These are phyloP conservation scores for Onychostoma macrolepis DNA, from an alignment of 2,113 vertebrate species.

Conservation along the genomic window DNA sequence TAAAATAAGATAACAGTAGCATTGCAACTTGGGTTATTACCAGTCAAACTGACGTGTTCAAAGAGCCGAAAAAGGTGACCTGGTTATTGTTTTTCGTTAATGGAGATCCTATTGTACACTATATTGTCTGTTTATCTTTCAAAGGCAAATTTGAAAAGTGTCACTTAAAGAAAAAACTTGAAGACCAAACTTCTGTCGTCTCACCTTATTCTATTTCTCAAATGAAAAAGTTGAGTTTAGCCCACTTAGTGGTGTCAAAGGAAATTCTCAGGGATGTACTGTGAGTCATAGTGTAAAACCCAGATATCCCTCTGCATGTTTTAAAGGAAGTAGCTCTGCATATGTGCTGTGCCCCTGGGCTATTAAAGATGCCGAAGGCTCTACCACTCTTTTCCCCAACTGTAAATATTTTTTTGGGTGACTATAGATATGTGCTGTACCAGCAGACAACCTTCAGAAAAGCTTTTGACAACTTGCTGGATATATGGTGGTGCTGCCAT, in stretches of 20 bases:
- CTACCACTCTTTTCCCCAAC: background rate
- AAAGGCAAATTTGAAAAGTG: background rate
- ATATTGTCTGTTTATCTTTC: background rate
- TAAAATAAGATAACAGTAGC: slow-evolving; percentile 7
- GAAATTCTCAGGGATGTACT: background rate
- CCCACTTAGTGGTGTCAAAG: background rate
- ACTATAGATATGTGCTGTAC: background rate
- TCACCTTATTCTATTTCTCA: background rate
- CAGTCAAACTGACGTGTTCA: slow-evolving; percentile 30
- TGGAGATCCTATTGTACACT: background rate
- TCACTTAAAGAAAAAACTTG: too few species aligned
- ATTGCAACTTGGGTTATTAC: slow-evolving; percentile 21
- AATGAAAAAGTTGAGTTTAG: background rate
- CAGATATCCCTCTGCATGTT: slow-evolving; percentile 11
- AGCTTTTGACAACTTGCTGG: background rate
- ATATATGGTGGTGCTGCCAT: background rate
- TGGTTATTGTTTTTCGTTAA: background rate
- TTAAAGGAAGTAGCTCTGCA: slow-evolving; percentile 63
- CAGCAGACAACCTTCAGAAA: background rate
- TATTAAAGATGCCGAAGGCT: background rate
- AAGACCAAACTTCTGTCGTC: background rate
- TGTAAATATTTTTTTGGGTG: background rate
- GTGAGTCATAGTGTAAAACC: background rate
- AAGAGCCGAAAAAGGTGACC: background rate
- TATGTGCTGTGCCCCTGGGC: slow-evolving; percentile 36